Percentiles rank a stretch among this genome's conserved stretches.
These are phyloP conservation scores for Solenopsis fugax DNA, from an alignment of 1,140 invertebrate species.

Conservation along the genomic window DNA sequence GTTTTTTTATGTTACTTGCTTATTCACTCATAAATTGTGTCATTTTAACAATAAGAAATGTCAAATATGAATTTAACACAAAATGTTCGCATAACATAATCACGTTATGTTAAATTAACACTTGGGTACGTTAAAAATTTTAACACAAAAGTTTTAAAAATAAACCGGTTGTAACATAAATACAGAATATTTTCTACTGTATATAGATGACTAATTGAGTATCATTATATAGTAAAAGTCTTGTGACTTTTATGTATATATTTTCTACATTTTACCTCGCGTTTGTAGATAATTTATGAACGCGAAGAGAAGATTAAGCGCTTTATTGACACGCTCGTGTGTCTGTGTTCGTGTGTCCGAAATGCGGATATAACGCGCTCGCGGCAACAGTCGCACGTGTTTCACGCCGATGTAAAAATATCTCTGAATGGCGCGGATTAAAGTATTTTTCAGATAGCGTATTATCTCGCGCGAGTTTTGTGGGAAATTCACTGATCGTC, in stretches of 20 bases:
- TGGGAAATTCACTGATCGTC: background rate
- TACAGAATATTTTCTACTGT: background rate
- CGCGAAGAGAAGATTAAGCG: conserved; percentile 6
- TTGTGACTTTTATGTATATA: background rate
- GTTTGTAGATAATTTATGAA: background rate
- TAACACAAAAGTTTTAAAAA: no score
- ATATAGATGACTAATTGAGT: background rate
- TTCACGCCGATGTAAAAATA: conserved; percentile 15
- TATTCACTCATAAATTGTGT: no score
- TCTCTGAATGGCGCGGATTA: background rate
- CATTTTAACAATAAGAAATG: no score
- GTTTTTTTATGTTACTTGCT: no score
- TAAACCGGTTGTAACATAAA: no score
- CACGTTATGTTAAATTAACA: no score
- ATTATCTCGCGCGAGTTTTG: conserved; percentile 3
- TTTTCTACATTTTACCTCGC: background rate
- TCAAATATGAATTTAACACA: no score
- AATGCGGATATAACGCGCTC: background rate
- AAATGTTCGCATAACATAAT: no score
- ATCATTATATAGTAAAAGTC: background rate
- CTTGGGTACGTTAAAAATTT: no score
- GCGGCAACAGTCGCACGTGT: conserved; percentile 1
- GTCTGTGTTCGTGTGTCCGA: background rate
- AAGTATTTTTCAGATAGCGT: background rate
- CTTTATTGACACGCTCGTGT: background rate